phyloP scores from a whole-genome alignment of 2,113 vertebrate species.

The Xenopus laevis region DNA sequence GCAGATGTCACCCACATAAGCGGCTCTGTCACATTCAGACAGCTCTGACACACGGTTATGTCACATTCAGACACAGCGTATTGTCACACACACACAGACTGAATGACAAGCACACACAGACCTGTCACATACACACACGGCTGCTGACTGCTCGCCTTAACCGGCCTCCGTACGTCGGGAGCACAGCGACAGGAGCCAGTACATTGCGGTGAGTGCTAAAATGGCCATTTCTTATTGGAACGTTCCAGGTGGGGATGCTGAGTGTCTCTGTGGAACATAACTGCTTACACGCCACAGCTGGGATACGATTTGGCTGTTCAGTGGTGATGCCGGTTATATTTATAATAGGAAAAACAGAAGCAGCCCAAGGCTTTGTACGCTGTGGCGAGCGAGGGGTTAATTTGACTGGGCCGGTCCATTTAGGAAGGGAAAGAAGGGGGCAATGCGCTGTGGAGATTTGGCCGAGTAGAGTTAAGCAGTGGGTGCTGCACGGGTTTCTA shows the following conservation, averaged over 20 bases:
- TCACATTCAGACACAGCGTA: not conserved
- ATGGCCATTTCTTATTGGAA: not conserved
- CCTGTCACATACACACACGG: conserved; percentile 20
- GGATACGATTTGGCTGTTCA: too few species aligned
- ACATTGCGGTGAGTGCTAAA: conserved; percentile 31
- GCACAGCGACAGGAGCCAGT: conserved; percentile 17
- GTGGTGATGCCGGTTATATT: too few species aligned
- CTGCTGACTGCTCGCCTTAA: conserved; percentile 11
- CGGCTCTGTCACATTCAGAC: conserved; percentile 8
- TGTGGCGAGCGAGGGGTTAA: not conserved
- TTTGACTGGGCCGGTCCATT: not conserved
- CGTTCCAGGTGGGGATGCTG: too few species aligned
- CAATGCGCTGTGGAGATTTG: conserved; percentile 1
- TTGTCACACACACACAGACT: not conserved
- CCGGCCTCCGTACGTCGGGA: conserved; percentile 20
- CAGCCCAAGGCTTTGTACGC: not conserved
- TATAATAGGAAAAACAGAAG: too few species aligned
- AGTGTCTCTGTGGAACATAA: not conserved
- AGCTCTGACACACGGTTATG: not conserved
- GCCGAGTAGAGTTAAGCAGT: not conserved
- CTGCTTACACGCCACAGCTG: too few species aligned
- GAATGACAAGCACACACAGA: conserved; percentile 1
- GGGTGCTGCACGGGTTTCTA: conserved; percentile 29
- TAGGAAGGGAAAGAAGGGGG: not conserved
- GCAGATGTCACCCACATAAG: not conserved